A percentile compares a stretch with the other conserved stretches of the same genome.
These are phyloP conservation scores for Rhynchophorus ferrugineus DNA, from an alignment of 1,140 invertebrate genomes.

Conservation along the genomic window DNA sequence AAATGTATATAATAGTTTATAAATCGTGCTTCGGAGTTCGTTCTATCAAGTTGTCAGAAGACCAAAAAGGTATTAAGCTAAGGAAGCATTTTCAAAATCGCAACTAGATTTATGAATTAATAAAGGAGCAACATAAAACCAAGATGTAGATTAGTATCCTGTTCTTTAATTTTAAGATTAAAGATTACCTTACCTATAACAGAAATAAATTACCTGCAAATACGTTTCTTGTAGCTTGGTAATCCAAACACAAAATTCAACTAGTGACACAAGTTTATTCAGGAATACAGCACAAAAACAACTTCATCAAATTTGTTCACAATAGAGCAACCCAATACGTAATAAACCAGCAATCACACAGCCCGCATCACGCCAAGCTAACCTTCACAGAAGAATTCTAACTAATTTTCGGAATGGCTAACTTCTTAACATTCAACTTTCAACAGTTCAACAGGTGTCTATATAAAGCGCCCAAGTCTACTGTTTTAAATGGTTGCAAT, in stretches of 20 bases:
- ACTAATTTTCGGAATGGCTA: slow-evolving; percentile 15
- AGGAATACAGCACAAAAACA: background rate
- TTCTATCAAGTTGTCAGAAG: no score
- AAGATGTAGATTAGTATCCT: no score
- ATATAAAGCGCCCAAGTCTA: background rate
- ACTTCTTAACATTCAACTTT: slow-evolving; percentile 13
- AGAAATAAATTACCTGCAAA: background rate
- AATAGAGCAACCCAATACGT: slow-evolving; percentile 2
- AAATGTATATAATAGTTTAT: no score
- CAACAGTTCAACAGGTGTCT: slow-evolving; percentile 18
- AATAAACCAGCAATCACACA: background rate
- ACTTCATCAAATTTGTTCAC: background rate
- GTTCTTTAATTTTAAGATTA: background rate
- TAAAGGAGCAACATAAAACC: no score
- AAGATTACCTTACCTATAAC: background rate
- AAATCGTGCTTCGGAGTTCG: no score
- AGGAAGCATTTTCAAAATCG: no score
- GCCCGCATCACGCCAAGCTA: slow-evolving; percentile 1
- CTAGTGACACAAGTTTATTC: background rate
- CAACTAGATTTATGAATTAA: no score
- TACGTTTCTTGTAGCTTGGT: background rate
- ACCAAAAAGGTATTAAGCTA: no score
- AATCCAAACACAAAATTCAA: background rate
- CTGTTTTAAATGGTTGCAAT: no score
- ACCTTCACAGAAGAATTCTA: slow-evolving; percentile 18